Conservation (phyloP, 2,113 vertebrate species). For the Paradisaea rubra region DNA sequence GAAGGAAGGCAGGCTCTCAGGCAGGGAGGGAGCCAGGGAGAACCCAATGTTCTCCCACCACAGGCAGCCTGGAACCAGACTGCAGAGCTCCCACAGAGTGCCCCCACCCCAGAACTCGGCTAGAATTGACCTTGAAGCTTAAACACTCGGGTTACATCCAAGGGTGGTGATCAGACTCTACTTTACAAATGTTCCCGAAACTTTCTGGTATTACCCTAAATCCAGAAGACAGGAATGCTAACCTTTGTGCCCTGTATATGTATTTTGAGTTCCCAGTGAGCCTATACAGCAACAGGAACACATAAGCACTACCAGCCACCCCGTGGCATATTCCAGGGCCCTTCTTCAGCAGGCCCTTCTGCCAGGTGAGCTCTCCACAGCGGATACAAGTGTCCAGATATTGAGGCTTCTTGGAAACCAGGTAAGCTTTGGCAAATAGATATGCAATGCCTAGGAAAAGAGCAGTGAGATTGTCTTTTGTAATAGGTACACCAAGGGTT, state of each 20-base stretch:
- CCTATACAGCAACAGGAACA: slow-evolving; percentile 85
- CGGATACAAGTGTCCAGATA: slow-evolving; percentile 88
- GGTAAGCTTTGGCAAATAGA: slow-evolving; percentile 87
- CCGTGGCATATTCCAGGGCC: slow-evolving; percentile 88
- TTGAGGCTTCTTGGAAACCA: slow-evolving; percentile 86
- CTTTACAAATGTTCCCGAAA: neutral
- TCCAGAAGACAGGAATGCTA: slow-evolving; percentile 19
- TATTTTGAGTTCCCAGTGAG: slow-evolving; percentile 88
- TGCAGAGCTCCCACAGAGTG: neutral
- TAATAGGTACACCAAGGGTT: neutral
- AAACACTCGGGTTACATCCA: fast-evolving
- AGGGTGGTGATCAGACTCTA: neutral
- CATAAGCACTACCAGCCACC: slow-evolving; percentile 84
- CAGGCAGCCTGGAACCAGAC: neutral
- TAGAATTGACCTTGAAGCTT: neutral
- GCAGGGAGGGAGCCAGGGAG: neutral
- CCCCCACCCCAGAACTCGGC: neutral
- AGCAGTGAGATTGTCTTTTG: slow-evolving; percentile 17
- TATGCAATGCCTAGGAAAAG: slow-evolving; percentile 82
- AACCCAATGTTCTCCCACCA: neutral
- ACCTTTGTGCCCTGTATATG: slow-evolving; percentile 87
- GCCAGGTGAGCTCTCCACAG: slow-evolving; percentile 86
- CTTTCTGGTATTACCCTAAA: neutral
- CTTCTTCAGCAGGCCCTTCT: slow-evolving; percentile 88
- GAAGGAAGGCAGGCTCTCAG: fast-evolving